Percentiles rank a stretch among this genome's conserved stretches.
Conservation (phyloP, 2,888 invertebrate species). For the Muscina levida region DNA sequence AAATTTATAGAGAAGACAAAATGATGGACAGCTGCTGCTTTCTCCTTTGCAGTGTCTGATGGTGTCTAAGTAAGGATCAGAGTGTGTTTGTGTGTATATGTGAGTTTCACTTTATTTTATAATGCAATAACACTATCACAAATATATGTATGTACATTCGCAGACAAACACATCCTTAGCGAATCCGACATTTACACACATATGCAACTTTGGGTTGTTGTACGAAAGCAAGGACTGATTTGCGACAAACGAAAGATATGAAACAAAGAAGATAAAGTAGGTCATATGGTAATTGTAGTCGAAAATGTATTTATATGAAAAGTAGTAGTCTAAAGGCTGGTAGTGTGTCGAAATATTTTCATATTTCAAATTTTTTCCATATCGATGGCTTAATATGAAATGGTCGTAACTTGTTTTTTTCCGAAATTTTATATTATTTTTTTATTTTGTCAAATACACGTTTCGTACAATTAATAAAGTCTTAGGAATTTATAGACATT, state of each 20-base stretch:
- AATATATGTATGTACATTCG: conserved; percentile 23
- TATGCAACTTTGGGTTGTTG: conserved; percentile 51
- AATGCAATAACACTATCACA: conserved; percentile 54
- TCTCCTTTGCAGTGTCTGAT: conserved; percentile 44
- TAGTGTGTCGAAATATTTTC: not conserved
- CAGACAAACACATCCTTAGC: conserved; percentile 14
- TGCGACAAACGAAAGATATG: conserved; percentile 57
- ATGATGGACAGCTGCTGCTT: conserved; percentile 78
- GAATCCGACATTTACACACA: too few relatives aligned
- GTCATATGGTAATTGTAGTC: not conserved
- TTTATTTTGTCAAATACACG: too few relatives aligned
- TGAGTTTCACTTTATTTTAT: conserved; percentile 46
- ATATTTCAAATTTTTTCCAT: too few relatives aligned
- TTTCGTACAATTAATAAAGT: too few relatives aligned
- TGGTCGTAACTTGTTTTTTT: too few relatives aligned
- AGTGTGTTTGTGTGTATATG: conserved; percentile 30
- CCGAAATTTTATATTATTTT: too few relatives aligned
- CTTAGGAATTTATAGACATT: too few relatives aligned
- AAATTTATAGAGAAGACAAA: conserved; percentile 78
- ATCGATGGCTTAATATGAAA: too few relatives aligned
- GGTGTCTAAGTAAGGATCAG: not conserved
- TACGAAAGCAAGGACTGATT: conserved; percentile 62
- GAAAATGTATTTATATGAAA: not conserved
- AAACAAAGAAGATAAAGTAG: too few relatives aligned
- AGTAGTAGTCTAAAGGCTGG: not conserved